Conservation (phyloP, 1,140 invertebrate species). For the Sesamia nonagrioides region DNA sequence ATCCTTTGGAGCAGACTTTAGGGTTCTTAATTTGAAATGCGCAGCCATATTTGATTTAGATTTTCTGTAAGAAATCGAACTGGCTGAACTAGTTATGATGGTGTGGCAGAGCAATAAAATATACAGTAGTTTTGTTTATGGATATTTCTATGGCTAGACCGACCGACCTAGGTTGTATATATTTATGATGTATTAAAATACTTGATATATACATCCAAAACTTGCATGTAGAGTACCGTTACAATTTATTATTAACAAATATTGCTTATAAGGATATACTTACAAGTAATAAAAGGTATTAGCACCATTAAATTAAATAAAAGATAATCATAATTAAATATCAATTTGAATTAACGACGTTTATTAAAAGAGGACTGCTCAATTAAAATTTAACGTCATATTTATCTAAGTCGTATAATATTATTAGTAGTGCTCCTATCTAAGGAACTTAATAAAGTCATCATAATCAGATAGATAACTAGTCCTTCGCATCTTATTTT, state of each 20-base stretch:
- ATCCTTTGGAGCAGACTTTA: slow-evolving; percentile 15
- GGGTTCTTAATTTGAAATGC: slow-evolving; percentile 20
- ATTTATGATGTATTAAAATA: not conserved
- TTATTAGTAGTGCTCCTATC: slow-evolving; percentile 4
- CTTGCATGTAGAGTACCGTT: too few relatives aligned
- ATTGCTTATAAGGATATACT: not conserved
- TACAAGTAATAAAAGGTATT: slow-evolving; percentile 4
- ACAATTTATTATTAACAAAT: too few relatives aligned
- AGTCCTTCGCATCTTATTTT: too few relatives aligned
- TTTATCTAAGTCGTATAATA: slow-evolving; percentile 33
- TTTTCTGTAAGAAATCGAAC: too few relatives aligned
- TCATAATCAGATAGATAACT: slow-evolving; percentile 9
- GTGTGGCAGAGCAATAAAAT: too few relatives aligned
- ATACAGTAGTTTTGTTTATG: not conserved
- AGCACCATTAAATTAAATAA: slow-evolving; percentile 3
- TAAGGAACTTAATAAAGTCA: slow-evolving; percentile 1
- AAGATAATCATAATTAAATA: slow-evolving; percentile 28
- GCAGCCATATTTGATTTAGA: not conserved
- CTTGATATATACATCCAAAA: not conserved
- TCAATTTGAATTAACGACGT: slow-evolving; percentile 25
- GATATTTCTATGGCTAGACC: not conserved
- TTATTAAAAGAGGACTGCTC: slow-evolving; percentile 14
- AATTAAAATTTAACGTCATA: slow-evolving; percentile 19
- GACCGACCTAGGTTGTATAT: not conserved
- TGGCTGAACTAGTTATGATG: not conserved